Conservation (phyloP, 2,797 vertebrate species). For the Miichthys miiuy region DNA sequence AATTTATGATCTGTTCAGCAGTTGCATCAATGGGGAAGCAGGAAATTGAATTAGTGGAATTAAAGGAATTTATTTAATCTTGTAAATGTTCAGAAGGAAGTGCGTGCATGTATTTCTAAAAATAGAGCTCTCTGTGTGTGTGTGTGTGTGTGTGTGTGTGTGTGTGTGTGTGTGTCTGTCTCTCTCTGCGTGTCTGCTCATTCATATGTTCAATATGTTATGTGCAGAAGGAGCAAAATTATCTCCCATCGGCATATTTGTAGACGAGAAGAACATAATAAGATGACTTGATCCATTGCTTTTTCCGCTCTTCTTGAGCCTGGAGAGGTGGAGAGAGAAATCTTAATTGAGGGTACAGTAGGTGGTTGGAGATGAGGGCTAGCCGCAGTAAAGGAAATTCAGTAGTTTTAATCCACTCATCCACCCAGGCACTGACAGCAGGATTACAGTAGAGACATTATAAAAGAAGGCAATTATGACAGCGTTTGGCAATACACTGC, state of each 20-base stretch:
- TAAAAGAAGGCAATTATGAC: conserved; percentile 81
- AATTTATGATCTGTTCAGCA: conserved; percentile 50
- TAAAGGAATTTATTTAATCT: conserved; percentile 53
- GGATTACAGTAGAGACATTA: conserved; percentile 80
- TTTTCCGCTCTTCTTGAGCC: conserved; percentile 17
- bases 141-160: conserved; percentile 33
- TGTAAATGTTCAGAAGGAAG: conserved; percentile 45
- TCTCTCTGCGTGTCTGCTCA: background rate
- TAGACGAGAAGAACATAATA: background rate
- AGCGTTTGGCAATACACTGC: conserved; percentile 71
- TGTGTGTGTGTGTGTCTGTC: conserved; percentile 25
- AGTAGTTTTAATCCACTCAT: conserved; percentile 80
- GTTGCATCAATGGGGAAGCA: conserved; percentile 30
- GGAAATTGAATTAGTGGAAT: conserved; percentile 56
- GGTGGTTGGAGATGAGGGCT: conserved; percentile 49
- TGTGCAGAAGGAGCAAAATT: background rate
- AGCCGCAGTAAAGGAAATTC: conserved; percentile 51
- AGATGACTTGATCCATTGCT: background rate
- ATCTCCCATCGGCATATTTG: conserved; percentile 26
- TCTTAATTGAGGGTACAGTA: conserved; percentile 53
- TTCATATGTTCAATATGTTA: conserved; percentile 8
- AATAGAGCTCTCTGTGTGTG: conserved; percentile 25
- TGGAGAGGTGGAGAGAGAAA: conserved; percentile 8
- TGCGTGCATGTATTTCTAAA: conserved; percentile 30
- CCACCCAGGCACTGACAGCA: conserved; percentile 68